Evolutionary conservation across 1,140 invertebrate genomes (phyloP), one percentile per base, ranked within the genome.

Genomic region (Agraylea sexmaculata): DNA sequence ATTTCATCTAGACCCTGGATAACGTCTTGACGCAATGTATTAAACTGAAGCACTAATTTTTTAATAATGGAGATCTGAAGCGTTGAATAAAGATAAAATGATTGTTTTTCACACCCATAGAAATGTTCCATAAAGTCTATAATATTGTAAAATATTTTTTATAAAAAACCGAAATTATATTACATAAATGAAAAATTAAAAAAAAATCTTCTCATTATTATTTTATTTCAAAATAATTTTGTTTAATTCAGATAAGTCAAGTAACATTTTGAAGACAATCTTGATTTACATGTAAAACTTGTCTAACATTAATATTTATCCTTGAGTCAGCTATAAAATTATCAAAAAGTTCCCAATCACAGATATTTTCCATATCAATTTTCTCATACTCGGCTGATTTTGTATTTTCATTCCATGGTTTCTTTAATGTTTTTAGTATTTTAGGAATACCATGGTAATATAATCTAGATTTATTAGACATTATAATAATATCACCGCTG

Each of bases 361-460:
- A 25, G 35, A 51, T 32, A 33, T 41, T 33, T 19, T 40, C 28
- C 21, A n/a, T 40, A 38, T 53, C 22, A 11, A 53, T 33, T 11
- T 45, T 18, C 18, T 48, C 33, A 7, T 51, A 16, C 11, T 41
- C 43, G 40, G 23, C 19, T 19, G 27, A 8, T 42, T 30, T 53
- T 28, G 34, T 43, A 27, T 42, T 29, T 4, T 43, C 13, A 12
- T 69, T 60, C 75, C 78, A 81, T 12, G 64, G 56, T 20, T 54
- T 40, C 11, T 47, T 45, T 13, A 57, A 28, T 2, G 61, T 43
- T 42, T 64, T 52, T 29, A 89, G 51, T 49, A 91, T 81, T 60
- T 74, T 78, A 17, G 87, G 87, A 2, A 91, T 74, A 8, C 81
- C 86, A 61, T 92, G 87, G 60, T 89, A 90, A 36, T 74, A 78